Evolutionary conservation across 1,140 invertebrate genomes (phyloP), one percentile per base, ranked within the genome.

Genomic region (Cecropterus lyciades): DNA sequence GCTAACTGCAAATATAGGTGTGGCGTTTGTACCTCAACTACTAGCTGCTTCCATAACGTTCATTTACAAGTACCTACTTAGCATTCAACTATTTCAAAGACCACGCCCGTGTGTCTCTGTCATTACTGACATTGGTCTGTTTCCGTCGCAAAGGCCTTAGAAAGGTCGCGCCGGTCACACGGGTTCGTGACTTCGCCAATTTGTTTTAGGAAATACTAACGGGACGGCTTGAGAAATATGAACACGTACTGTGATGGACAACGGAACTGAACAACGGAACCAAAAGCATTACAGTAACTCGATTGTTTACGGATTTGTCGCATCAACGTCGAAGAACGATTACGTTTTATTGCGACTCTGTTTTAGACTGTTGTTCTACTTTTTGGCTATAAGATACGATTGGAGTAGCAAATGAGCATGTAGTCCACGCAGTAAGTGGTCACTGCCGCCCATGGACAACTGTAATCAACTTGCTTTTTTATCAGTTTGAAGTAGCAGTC

Each of bases 171-270:
- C 6, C 77, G 72, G 75, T 86, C 84, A 70, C 84, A 88, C 81
- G 81, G 70, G 69, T 84, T 85, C 84, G 82, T 88, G 84, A 85
- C 78, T 78, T 63, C 71, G 67, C 55, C 77, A 80, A 79, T 84
- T 85, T 84, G 80, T 85, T 85, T 85, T 77, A 79, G 74, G 57
- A 65, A 80, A n/a, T n/a, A 80, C 72, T 84, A 84, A 85, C 79
- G 78, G 82, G 80, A 73, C 37, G 56, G 49, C 72, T 72, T 73
- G 69, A 70, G 63, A 80, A 82, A 78, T 81, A 83, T 80, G 70
- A 67, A 65, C 49, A 72, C 69, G 65, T 62, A 62, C 57, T 40
- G 30, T 56, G 57, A 62, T 70, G 63, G 59, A 75, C 70, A 69
- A 73, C 74, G 67, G 72, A 67, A 75, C 70, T 67, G 53, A 33